Percentiles rank a stretch among this genome's conserved stretches.
Evolutionary conservation across 2,888 invertebrate genomes (phyloP).

Genomic region (Polydrusus tereticollis): DNA sequence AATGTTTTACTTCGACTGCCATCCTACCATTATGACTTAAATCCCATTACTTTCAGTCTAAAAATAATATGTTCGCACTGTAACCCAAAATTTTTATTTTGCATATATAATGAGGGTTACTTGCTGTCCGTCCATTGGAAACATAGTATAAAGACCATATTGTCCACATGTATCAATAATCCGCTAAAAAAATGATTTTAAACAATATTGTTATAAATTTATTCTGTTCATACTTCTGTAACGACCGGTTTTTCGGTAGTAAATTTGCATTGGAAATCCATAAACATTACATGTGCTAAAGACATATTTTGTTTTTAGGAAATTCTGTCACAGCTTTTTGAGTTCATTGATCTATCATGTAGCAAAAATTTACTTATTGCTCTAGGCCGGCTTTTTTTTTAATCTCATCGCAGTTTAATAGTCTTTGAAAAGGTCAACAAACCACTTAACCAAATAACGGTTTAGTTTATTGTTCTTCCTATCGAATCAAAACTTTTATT

Average conservation of each 20-base stretch:
- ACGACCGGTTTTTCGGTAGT: not conserved
- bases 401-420: not conserved
- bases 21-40: no score
- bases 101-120: no score
- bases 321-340: not conserved
- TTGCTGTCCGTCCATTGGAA: no score
- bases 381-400: not conserved
- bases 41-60: no score
- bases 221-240: no score
- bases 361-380: not conserved
- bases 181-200: no score
- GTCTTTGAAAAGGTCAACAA: constrained; percentile 9
- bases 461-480: constrained; percentile 1
- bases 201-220: no score
- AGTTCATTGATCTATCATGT: not conserved
- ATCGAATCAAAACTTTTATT: not conserved
- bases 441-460: not conserved
- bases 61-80: no score
- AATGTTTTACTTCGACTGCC: no score
- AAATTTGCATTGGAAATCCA: not conserved
- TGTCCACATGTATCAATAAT: no score
- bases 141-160: no score
- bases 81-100: no score
- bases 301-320: not conserved
- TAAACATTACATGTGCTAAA: not conserved